These are phyloP conservation scores for Sminthurinus aureus DNA, from an alignment of 2,888 invertebrate species.

Conservation along the genomic window DNA sequence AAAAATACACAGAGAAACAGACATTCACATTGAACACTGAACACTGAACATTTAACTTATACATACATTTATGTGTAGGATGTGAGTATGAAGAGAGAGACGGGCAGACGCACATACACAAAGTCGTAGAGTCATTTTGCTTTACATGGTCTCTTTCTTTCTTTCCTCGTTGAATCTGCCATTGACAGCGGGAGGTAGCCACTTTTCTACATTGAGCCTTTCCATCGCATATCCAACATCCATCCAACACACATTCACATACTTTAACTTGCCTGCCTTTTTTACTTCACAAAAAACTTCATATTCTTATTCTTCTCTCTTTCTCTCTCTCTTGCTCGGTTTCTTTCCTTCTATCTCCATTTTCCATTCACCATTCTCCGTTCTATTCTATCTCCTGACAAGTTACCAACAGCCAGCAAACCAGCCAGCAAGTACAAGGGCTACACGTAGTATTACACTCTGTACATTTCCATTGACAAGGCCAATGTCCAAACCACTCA, in stretches of 20 bases:
- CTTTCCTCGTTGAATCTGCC: constrained; percentile 30
- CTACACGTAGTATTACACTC: neutral
- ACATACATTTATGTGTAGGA: neutral
- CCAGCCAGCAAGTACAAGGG: neutral
- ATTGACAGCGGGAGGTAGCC: constrained; percentile 38
- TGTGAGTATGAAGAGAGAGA: neutral
- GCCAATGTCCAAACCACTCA: too few species aligned
- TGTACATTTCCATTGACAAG: too few species aligned
- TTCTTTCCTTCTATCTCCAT: neutral
- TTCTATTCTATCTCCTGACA: too few species aligned
- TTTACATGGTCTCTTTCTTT: constrained; percentile 31
- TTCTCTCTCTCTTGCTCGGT: neutral
- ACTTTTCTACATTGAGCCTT: constrained; percentile 34
- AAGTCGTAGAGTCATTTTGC: constrained; percentile 27
- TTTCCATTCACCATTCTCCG: neutral
- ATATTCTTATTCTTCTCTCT: constrained; percentile 10
- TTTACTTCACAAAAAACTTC: constrained; percentile 24
- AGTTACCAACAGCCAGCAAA: too few species aligned
- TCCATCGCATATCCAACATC: constrained; percentile 20
- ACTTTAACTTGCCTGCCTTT: constrained; percentile 28
- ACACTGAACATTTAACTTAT: too few species aligned
- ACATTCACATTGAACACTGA: too few species aligned
- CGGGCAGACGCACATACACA: neutral
- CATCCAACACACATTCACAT: neutral
- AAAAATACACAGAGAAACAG: too few species aligned